Conservation (phyloP, 2,113 vertebrate species). For the Rhinogobius similis region DNA sequence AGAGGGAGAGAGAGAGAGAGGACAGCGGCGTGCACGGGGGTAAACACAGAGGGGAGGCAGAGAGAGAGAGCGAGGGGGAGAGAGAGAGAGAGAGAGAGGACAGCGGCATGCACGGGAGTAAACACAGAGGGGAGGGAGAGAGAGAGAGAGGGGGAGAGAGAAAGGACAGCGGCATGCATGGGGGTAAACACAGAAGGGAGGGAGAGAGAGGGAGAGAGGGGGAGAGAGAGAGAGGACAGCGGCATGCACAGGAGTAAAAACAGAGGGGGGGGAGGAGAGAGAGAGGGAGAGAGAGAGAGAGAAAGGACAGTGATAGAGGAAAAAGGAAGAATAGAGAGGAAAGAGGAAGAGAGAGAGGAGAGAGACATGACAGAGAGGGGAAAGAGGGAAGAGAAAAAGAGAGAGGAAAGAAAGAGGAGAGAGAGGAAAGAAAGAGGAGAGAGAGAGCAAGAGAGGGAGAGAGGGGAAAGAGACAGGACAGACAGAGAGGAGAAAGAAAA, state of each 20-base stretch:
- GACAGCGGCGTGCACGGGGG: no score
- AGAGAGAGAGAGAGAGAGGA: background rate
- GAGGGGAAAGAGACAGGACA: background rate
- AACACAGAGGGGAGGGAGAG: background rate
- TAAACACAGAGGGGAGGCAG: background rate
- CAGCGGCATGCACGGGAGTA: conserved; percentile 10
- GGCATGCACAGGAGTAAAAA: background rate
- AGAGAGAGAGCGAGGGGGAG: background rate
- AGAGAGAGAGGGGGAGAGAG: background rate
- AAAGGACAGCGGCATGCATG: no score
- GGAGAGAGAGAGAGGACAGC: background rate
- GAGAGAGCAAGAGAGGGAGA: background rate
- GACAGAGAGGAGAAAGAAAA: background rate
- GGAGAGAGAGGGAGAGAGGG: background rate
- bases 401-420: background rate
- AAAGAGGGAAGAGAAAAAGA: background rate
- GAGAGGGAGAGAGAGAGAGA: background rate
- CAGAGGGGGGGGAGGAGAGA: background rate
- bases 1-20: conserved; percentile 12
- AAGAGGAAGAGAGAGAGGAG: background rate
- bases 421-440: background rate
- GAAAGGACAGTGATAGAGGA: background rate
- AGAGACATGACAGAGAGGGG: background rate
- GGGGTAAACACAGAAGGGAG: no score
- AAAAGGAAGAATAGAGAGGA: background rate